Conservation (phyloP, 2,888 invertebrate genomes). For the Rotaria magnacalcarata region DNA sequence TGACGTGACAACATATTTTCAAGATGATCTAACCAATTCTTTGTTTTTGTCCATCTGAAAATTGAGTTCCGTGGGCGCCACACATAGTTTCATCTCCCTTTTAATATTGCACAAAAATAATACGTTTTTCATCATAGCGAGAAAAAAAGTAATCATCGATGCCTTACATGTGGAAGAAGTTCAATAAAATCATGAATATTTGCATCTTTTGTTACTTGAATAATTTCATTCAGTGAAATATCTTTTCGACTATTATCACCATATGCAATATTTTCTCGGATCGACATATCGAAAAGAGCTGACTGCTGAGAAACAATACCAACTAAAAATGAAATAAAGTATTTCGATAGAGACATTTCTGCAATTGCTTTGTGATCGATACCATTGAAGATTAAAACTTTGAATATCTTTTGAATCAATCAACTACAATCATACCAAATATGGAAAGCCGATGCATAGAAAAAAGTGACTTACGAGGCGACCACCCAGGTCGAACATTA, state of each 20-base stretch:
- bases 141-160: not conserved
- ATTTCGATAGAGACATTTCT: too few species aligned
- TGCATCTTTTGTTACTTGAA: conserved; percentile 43
- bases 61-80: conserved; percentile 42
- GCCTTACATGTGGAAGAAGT: conserved; percentile 34
- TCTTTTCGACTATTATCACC: conserved; percentile 70
- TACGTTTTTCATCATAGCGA: too few species aligned
- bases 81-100: conserved; percentile 40
- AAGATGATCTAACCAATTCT: not conserved
- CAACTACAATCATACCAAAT: not conserved
- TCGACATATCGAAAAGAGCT: conserved; percentile 78
- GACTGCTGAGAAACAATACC: conserved; percentile 91
- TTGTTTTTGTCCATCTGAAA: not conserved
- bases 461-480: not conserved
- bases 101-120: too few species aligned
- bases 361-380: conserved; percentile 21
- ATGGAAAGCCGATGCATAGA: too few species aligned
- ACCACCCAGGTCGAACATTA: too few species aligned
- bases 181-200: conserved; percentile 46
- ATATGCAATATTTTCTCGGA: conserved; percentile 84
- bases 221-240: conserved; percentile 62
- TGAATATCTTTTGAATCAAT: not conserved
- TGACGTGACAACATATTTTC: too few species aligned
- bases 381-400: conserved; percentile 40
- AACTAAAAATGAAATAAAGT: conserved; percentile 54